Evolutionary conservation across 1,140 invertebrate species (phyloP), one percentile per base, ranked within the genome.

Genomic region (Drosophila murphyi): DNA sequence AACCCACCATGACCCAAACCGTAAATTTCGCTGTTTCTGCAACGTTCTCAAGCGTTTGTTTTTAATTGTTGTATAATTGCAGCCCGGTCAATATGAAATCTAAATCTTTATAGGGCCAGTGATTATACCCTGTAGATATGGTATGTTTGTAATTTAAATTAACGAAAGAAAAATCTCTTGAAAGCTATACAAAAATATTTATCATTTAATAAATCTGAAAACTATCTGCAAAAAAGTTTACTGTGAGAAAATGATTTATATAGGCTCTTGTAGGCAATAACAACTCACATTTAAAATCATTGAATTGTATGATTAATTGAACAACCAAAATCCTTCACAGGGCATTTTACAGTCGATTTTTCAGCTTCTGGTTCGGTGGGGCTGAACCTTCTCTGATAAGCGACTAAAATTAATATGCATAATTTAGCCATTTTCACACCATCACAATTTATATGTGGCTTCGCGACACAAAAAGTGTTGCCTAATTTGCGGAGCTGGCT

Each of bases 41-140:
- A 10, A 20, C 56, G 41, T 29, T 59, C 20, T 43, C 8, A 6
- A 59, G 71, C 67, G 51, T 80, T 80, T 80, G 76, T 78, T 88
- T 87, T 83, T 88, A 88, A 89, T 88, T 89, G 83, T 72, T 72
- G 65, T 89, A 78, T 89, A 88, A 88, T 88, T 83, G 77, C 77
- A 54, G 64, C 6, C 51, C 45, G 72, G 65, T 29, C 65, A 45
- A 35, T 12, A 52, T 51, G 37, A 43, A 43, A 74, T 62, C 62
- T 74, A 56, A 74, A 69, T 69, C 64, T 56, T 56, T 39, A 8
- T 43, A 54, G 72, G 51, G 29, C 31, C 70, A 48, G 45, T 55
- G n/a, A 0, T 31, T 31, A 50, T 62, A 59, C 41, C 55, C 64
- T 61, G 12, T 7, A 45, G 12, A 0, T 12, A 12, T 12, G 12